A percentile compares a stretch with the other conserved stretches of the same genome.
phyloP scores from a whole-genome alignment of 2,113 vertebrate genomes.

The Hylia prasina region DNA sequence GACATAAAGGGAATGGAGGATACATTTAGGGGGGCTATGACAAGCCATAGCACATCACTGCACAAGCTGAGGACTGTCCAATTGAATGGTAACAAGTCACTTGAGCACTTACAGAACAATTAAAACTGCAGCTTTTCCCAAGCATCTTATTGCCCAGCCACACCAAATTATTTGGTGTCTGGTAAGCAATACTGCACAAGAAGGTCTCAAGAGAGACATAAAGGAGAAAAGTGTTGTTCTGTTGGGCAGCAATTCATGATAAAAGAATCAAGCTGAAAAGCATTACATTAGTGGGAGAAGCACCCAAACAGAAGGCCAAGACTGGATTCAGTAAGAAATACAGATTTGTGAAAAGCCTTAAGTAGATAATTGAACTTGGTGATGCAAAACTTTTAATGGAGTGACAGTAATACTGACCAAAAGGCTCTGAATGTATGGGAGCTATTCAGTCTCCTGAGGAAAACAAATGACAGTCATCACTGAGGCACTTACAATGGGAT shows the following conservation, averaged over 20 bases:
- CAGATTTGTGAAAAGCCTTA: neutral
- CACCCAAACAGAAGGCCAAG: neutral
- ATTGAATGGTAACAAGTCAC: neutral
- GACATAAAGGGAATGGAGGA: neutral
- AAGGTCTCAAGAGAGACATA: neutral
- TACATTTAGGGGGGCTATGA: neutral
- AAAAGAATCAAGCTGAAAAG: neutral
- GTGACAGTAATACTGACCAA: neutral
- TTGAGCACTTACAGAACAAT: neutral
- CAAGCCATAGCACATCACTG: neutral
- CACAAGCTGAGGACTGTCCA: neutral
- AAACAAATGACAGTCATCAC: neutral
- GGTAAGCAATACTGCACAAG: neutral
- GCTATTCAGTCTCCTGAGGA: neutral
- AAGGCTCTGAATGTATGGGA: neutral
- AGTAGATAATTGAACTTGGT: slow-evolving; percentile 1
- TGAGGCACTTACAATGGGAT: neutral
- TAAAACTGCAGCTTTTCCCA: neutral
- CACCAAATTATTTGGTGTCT: neutral
- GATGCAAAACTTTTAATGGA: neutral
- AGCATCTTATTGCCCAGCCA: neutral
- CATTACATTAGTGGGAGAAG: neutral
- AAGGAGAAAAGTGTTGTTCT: neutral
- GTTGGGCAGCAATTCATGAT: neutral
- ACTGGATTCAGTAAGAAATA: neutral